Evolutionary conservation across 1,140 invertebrate species (phyloP).

Genomic region (Harpegnathos saltator): DNA sequence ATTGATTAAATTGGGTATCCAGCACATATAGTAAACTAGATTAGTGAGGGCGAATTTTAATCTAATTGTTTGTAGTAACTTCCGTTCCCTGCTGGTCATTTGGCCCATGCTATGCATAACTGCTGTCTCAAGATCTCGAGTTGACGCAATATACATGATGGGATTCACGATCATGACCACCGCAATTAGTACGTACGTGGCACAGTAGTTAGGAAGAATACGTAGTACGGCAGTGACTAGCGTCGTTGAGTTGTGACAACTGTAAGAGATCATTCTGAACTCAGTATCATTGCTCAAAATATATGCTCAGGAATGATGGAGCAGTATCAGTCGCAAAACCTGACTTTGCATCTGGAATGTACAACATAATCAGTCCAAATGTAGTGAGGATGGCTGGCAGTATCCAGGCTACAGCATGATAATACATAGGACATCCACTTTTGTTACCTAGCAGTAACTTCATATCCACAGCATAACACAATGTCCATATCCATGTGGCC

Average conservation of each 20-base stretch:
- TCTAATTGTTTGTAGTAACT: constrained; percentile 89
- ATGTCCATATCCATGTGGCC: constrained; percentile 93
- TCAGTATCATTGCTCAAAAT: constrained; percentile 11
- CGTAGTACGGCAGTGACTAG: constrained; percentile 87
- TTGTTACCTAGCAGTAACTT: constrained; percentile 89
- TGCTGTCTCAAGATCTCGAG: constrained; percentile 88
- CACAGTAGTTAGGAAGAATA: constrained; percentile 92
- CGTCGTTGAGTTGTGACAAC: constrained; percentile 89
- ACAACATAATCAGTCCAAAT: constrained; percentile 90
- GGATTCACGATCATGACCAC: constrained; percentile 92
- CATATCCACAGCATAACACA: constrained; percentile 93
- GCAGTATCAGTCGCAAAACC: constrained; percentile 68
- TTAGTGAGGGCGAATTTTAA: constrained; percentile 92
- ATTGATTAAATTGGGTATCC: constrained; percentile 93
- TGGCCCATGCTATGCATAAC: constrained; percentile 88
- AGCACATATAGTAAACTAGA: constrained; percentile 92
- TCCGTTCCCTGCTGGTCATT: constrained; percentile 90
- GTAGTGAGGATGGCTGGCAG: constrained; percentile 89
- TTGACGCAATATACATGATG: constrained; percentile 89
- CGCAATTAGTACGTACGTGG: constrained; percentile 90
- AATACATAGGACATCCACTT: constrained; percentile 86
- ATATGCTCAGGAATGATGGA: not conserved
- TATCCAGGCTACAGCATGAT: constrained; percentile 91
- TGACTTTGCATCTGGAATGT: constrained; percentile 92
- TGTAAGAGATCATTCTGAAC: constrained; percentile 84